These are phyloP conservation scores for Halyomorpha halys DNA, from an alignment of 1,140 invertebrate genomes.

Conservation along the genomic window DNA sequence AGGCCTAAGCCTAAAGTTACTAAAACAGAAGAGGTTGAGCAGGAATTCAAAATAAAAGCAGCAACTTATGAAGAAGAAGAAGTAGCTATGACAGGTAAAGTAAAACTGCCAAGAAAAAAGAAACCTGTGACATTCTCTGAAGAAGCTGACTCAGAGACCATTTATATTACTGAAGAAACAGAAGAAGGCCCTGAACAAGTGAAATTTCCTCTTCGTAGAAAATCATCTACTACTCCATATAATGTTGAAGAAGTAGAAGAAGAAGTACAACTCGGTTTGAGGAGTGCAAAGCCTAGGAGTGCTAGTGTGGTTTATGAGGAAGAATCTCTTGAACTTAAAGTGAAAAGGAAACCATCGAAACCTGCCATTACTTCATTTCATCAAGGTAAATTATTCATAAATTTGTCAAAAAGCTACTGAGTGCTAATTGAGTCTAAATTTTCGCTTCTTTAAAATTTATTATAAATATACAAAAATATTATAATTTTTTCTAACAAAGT, in stretches of 20 bases:
- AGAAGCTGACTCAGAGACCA: constrained; percentile 51
- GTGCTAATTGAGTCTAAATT: no score
- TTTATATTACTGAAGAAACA: constrained; percentile 51
- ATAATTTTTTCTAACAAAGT: no score
- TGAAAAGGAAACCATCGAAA: constrained; percentile 46
- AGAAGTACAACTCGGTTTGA: constrained; percentile 32
- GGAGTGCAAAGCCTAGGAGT: constrained; percentile 27
- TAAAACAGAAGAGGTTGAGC: constrained; percentile 70
- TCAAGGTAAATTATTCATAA: constrained; percentile 31
- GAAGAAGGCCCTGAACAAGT: constrained; percentile 51
- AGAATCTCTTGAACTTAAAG: constrained; percentile 44
- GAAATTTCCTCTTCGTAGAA: constrained; percentile 33
- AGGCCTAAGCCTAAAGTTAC: constrained; percentile 34
- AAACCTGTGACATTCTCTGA: constrained; percentile 61
- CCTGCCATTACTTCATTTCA: constrained; percentile 36
- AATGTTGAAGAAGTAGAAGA: constrained; percentile 32
- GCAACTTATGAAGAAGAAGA: constrained; percentile 77
- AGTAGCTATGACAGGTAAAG: constrained; percentile 70
- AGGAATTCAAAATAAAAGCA: constrained; percentile 72
- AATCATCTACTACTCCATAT: constrained; percentile 28
- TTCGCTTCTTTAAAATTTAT: no score
- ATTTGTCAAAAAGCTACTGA: no score
- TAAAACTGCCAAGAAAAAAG: constrained; percentile 63
- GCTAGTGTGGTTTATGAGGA: constrained; percentile 44
- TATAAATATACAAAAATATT: no score